phyloP scores from a whole-genome alignment of 2,888 invertebrate species.

The Dorcus hopei region DNA sequence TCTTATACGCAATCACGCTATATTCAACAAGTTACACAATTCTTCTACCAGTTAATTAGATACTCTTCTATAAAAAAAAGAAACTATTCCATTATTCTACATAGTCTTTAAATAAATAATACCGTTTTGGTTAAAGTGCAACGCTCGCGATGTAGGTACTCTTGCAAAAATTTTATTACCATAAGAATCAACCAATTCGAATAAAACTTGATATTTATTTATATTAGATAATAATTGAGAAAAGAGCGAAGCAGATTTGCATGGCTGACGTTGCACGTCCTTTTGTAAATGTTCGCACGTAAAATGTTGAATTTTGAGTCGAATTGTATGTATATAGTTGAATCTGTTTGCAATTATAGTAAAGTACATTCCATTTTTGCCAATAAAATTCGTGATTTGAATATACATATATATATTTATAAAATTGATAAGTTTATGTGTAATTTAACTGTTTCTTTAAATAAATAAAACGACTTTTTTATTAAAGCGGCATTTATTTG shows the following conservation, averaged over 20 bases:
- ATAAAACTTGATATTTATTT: too few relatives aligned
- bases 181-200: too few relatives aligned
- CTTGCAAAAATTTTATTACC: too few relatives aligned
- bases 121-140: too few relatives aligned
- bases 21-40: background rate
- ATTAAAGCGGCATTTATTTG: background rate
- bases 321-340: background rate
- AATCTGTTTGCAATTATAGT: background rate
- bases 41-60: too few relatives aligned
- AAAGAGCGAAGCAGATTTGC: too few relatives aligned
- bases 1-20: conserved; percentile 10
- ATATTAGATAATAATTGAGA: too few relatives aligned
- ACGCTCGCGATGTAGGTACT: too few relatives aligned
- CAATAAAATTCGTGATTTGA: conserved; percentile 31
- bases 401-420: conserved; percentile 33
- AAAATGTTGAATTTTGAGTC: background rate
- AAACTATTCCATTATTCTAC: too few relatives aligned
- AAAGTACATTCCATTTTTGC: conserved; percentile 29
- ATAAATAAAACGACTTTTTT: conserved; percentile 18
- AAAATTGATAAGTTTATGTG: conserved; percentile 23
- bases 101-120: too few relatives aligned
- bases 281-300: background rate
- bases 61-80: too few relatives aligned
- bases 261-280: too few relatives aligned
- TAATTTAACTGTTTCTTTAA: conserved; percentile 19